These are phyloP conservation scores for Misgurnus mizolepis DNA, from an alignment of 2,113 vertebrate genomes.

Conservation along the genomic window DNA sequence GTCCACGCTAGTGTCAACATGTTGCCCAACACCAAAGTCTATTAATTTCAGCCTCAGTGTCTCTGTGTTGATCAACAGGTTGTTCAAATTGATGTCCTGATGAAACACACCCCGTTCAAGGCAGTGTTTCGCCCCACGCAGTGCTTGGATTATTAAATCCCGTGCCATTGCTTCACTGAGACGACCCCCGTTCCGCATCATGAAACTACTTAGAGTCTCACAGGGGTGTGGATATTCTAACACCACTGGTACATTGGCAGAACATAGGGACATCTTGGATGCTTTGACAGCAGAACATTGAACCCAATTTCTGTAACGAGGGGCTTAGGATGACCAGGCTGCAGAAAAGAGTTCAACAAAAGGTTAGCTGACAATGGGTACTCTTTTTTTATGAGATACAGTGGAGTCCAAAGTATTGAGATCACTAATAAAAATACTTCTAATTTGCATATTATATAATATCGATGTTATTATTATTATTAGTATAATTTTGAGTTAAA, in stretches of 20 bases:
- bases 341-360: not conserved
- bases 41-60: constrained; percentile 63
- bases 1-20: too few species aligned
- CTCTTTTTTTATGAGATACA: too few species aligned
- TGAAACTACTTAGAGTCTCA: constrained; percentile 59
- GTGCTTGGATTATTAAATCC: constrained; percentile 60
- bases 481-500: too few species aligned
- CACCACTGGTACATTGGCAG: constrained; percentile 65
- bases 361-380: not conserved
- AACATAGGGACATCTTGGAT: constrained; percentile 54
- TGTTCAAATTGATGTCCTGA: constrained; percentile 71
- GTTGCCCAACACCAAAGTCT: constrained; percentile 60
- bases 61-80: constrained; percentile 73
- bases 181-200: constrained; percentile 8
- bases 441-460: too few species aligned
- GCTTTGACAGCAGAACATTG: constrained; percentile 56
- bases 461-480: too few species aligned
- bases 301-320: constrained; percentile 62
- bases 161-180: constrained; percentile 44
- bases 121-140: constrained; percentile 59
- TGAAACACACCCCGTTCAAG: constrained; percentile 61
- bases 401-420: too few species aligned
- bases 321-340: constrained; percentile 33
- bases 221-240: constrained; percentile 61
- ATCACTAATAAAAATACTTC: too few species aligned